Percentiles rank a stretch among this genome's conserved stretches.
phyloP scores from a whole-genome alignment of 2,888 invertebrate genomes.

The Tenthredo distinguenda region DNA sequence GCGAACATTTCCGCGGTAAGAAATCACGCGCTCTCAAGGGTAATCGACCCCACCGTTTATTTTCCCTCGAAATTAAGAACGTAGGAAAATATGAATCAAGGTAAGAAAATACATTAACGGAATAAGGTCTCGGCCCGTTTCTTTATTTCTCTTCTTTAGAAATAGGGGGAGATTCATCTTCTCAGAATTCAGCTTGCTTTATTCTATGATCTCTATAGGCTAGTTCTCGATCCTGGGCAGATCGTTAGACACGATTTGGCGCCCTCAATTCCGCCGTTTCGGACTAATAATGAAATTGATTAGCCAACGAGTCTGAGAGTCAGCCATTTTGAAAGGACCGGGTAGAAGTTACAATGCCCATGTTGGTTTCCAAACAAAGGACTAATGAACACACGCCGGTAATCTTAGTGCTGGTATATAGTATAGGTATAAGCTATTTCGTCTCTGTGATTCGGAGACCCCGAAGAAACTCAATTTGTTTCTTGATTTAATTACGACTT shows the following conservation, averaged over 20 bases:
- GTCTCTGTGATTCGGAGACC: background rate
- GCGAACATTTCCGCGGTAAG: background rate
- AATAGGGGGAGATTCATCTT: background rate
- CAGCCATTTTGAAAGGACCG: slow-evolving; percentile 1
- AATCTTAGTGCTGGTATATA: background rate
- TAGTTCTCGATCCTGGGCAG: background rate
- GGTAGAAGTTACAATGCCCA: slow-evolving; percentile 19
- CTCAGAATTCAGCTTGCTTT: background rate
- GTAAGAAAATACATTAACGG: background rate
- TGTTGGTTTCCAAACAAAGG: slow-evolving; percentile 22
- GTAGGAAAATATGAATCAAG: background rate
- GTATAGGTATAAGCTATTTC: background rate
- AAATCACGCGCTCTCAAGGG: slow-evolving; percentile 28
- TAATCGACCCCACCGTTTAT: background rate
- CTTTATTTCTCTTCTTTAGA: background rate
- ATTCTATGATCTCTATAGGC: background rate
- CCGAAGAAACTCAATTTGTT: slow-evolving; percentile 25
- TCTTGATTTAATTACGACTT: slow-evolving; percentile 44
- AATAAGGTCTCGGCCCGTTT: background rate
- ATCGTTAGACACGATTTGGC: background rate
- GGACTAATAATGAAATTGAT: slow-evolving; percentile 5
- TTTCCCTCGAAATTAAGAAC: slow-evolving; percentile 10
- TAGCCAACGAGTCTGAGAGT: background rate
- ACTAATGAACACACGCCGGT: slow-evolving; percentile 29
- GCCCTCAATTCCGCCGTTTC: background rate